phyloP scores from a whole-genome alignment of 2,113 vertebrate species.

The Myodes glareolus region DNA sequence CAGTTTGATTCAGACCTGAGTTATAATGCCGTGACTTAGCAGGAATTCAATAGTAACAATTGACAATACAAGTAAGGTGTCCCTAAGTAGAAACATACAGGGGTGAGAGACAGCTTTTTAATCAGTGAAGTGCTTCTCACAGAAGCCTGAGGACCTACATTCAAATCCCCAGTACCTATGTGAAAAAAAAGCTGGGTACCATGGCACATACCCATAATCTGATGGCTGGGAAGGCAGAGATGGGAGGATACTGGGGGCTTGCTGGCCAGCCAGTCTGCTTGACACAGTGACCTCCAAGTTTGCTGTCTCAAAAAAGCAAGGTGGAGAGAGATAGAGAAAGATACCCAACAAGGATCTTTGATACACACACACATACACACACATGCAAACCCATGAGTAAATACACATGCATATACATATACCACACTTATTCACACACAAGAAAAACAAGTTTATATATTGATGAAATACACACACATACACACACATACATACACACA shows the following conservation, averaged over 20 bases:
- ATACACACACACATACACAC: neutral
- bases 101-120: neutral
- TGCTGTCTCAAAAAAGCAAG: neutral
- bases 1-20: neutral
- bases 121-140: neutral
- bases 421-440: neutral
- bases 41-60: neutral
- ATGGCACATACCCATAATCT: too few relatives aligned
- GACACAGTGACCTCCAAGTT: neutral
- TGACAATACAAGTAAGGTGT: neutral
- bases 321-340: neutral
- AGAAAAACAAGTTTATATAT: neutral
- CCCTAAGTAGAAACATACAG: neutral
- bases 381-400: neutral
- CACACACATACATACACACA: too few relatives aligned
- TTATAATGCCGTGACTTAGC: neutral
- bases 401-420: neutral
- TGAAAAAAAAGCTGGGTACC: neutral
- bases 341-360: neutral
- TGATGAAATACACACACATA: too few relatives aligned
- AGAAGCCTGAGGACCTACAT: neutral
- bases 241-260: neutral
- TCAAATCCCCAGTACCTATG: neutral
- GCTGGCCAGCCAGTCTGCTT: neutral
- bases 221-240: neutral